Base-by-base conservation (phyloP, 2,113 vertebrate species). In the Ancistrus triradiatus region DNA sequence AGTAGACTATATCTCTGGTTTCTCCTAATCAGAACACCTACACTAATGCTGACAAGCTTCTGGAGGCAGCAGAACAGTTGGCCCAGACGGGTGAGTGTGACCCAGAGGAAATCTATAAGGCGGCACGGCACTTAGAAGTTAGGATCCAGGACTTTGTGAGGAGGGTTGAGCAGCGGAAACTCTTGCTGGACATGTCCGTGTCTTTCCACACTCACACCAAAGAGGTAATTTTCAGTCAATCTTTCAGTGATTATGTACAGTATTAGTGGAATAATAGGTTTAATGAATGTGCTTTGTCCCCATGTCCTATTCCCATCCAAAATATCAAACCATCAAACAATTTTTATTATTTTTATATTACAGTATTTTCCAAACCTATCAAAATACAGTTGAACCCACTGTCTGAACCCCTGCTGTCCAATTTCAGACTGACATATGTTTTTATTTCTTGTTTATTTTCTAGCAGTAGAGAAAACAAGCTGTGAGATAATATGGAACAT, bases 91-190 rank as follows among this genome's bases (percentile, higher is more conserved):
- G 96, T 31, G 96, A 99, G 81, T 99, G 96, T 63, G 96, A 99
- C 83, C 96, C 96, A 0, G 96, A 99, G 80, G 96, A 99, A 78
- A 98, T 99, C 85, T 99, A 99, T 86, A 98, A 97, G 84, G 96
- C 96, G 6, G 96, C 96, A 0, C 79, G 95, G n/a, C 95, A 97
- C 87, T 90, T 99, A 77, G 96, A 99, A 79, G 96, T 98, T 69
- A 89, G 95, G 52, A 97, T 98, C 83, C 96, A 98, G 79, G 96
- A 99, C 81, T 99, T 99, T 43, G 95, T 99, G 43, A 89, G 94
- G 21, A 86, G 96, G 11, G 96, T 99, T 38, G 96, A 98, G 31
- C 95, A 99, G 82, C 88, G 96, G 78, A 99, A 99, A 73, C 91
- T 98, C 76, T 92, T 99, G 63, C 83, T 99, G 66, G 96, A 99